Percentiles rank a stretch among this genome's conserved stretches.
Conservation (phyloP, 2,113 vertebrate genomes). For the Pituophis catenifer region DNA sequence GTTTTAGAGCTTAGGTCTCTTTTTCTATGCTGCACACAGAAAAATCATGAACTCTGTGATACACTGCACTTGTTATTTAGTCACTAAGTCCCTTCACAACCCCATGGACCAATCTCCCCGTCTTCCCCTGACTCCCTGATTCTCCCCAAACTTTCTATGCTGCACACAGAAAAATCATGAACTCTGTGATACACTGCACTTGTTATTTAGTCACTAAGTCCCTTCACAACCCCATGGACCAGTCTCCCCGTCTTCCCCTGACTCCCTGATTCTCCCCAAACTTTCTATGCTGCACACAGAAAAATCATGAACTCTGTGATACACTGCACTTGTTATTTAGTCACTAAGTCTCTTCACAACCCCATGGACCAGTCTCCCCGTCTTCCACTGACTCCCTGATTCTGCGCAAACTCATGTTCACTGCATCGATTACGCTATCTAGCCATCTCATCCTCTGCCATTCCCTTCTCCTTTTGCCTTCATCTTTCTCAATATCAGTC, state of each 20-base stretch:
- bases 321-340: neutral
- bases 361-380: neutral
- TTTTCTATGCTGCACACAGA: neutral
- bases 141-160: neutral
- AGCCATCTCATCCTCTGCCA: neutral
- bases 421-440: neutral
- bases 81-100: neutral
- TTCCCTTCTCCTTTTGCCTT: neutral
- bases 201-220: too few relatives aligned
- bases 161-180: too few relatives aligned
- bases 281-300: neutral
- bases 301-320: neutral
- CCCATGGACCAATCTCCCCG: neutral
- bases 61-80: neutral
- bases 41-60: neutral
- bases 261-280: too few relatives aligned
- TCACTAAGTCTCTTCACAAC: neutral
- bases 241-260: too few relatives aligned
- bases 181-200: too few relatives aligned
- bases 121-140: neutral
- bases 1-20: neutral
- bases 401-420: neutral
- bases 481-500: neutral
- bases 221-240: too few relatives aligned
- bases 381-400: neutral